These are phyloP conservation scores for Orestias chungarensis DNA, from an alignment of 2,797 vertebrate genomes.

Conservation along the genomic window DNA sequence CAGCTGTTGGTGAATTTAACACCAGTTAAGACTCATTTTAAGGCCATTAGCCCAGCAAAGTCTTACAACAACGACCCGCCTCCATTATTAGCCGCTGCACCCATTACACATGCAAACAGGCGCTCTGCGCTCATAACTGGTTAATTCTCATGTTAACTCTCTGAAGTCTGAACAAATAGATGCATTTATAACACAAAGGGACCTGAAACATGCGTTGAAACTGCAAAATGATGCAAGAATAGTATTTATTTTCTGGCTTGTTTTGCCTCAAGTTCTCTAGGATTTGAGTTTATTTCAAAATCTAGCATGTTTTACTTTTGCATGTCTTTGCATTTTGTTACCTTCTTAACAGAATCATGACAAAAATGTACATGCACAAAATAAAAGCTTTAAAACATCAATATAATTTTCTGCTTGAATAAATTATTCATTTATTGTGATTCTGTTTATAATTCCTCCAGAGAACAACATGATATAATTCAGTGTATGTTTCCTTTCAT, in stretches of 20 bases:
- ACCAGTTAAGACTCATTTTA: conserved; percentile 84
- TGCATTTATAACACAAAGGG: background rate
- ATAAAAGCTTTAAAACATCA: no score
- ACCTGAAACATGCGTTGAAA: background rate
- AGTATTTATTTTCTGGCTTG: background rate
- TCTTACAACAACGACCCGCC: conserved; percentile 85
- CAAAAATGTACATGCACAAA: no score
- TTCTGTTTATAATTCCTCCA: no score
- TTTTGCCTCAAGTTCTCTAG: background rate
- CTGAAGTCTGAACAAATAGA: conserved; percentile 24
- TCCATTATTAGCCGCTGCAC: conserved; percentile 25
- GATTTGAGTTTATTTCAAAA: background rate
- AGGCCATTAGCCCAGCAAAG: conserved; percentile 88
- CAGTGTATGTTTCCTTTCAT: no score
- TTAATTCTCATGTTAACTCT: conserved; percentile 43
- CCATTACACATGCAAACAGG: conserved; percentile 49
- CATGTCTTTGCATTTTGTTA: background rate
- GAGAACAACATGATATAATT: no score
- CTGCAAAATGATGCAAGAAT: background rate
- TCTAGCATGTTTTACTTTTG: background rate
- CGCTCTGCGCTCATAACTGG: conserved; percentile 29
- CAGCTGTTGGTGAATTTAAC: conserved; percentile 94
- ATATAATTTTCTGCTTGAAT: no score
- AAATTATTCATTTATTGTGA: no score
- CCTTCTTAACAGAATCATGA: background rate